Percentiles rank a stretch among this genome's conserved stretches.
phyloP scores from a whole-genome alignment of 2,113 vertebrate species.

The Cavia porcellus region DNA sequence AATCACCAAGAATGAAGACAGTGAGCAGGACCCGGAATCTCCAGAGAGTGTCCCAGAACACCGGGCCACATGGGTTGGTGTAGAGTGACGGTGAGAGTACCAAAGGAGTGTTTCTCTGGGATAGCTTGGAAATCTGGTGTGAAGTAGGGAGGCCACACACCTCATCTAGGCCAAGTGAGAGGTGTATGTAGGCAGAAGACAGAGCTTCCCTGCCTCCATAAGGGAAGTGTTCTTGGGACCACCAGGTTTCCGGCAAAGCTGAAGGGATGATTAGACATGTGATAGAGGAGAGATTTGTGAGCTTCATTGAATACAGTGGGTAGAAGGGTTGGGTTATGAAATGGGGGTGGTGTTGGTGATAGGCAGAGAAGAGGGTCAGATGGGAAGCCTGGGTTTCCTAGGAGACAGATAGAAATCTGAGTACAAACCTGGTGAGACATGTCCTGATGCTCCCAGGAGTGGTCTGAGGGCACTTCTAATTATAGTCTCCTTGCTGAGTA shows the following conservation, averaged over 20 bases:
- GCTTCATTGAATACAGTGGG: background rate
- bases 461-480: background rate
- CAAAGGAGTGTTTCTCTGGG: background rate
- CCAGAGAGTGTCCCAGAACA: background rate
- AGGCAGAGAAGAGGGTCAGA: background rate
- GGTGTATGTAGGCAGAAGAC: background rate
- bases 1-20: background rate
- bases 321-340: background rate
- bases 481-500: background rate
- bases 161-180: background rate
- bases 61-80: background rate
- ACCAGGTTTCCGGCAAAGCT: background rate
- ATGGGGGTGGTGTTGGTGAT: background rate
- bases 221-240: background rate
- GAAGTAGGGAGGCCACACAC: background rate
- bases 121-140: background rate
- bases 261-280: background rate
- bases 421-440: background rate
- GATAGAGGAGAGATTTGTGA: background rate
- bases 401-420: background rate
- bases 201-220: background rate
- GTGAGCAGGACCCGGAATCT: background rate
- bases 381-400: slow-evolving; percentile 2
- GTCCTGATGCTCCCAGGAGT: background rate
- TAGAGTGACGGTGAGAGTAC: background rate